phyloP scores from a whole-genome alignment of 2,113 vertebrate species.

The Hipposideros armiger region DNA sequence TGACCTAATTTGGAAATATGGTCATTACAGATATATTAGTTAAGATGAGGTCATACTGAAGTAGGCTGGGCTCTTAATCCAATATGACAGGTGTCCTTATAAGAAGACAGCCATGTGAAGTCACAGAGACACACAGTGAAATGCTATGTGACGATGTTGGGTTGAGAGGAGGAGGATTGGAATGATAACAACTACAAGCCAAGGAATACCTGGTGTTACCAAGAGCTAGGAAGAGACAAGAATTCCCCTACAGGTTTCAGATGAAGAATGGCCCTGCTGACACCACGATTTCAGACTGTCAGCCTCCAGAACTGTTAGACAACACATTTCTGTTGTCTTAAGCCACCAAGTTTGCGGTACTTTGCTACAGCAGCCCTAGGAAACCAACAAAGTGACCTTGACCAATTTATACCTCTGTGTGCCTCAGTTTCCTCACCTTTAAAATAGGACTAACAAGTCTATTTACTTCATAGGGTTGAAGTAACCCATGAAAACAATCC shows the following conservation, averaged over 20 bases:
- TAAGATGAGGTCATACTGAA: not conserved
- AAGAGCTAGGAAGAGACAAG: not conserved
- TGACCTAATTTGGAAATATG: not conserved
- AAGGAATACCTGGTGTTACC: not conserved
- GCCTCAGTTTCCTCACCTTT: not conserved
- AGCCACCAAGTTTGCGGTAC: not conserved
- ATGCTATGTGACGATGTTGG: not conserved
- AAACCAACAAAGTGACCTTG: not conserved
- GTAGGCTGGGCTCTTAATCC: not conserved
- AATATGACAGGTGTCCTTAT: not conserved
- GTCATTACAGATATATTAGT: not conserved
- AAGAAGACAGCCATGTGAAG: constrained; percentile 6
- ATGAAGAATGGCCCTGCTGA: not conserved
- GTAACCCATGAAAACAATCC: not conserved
- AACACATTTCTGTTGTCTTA: not conserved
- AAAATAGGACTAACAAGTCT: constrained; percentile 47
- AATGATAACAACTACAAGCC: not conserved
- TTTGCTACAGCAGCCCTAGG: not conserved
- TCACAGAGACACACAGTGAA: not conserved
- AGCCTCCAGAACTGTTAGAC: not conserved
- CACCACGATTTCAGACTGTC: not conserved
- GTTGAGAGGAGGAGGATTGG: not conserved
- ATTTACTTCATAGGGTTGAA: not conserved
- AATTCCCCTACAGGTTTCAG: not conserved
- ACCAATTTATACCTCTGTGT: not conserved